Conservation (phyloP, 2,888 invertebrate species). For the Tromatobia lineatoria region DNA sequence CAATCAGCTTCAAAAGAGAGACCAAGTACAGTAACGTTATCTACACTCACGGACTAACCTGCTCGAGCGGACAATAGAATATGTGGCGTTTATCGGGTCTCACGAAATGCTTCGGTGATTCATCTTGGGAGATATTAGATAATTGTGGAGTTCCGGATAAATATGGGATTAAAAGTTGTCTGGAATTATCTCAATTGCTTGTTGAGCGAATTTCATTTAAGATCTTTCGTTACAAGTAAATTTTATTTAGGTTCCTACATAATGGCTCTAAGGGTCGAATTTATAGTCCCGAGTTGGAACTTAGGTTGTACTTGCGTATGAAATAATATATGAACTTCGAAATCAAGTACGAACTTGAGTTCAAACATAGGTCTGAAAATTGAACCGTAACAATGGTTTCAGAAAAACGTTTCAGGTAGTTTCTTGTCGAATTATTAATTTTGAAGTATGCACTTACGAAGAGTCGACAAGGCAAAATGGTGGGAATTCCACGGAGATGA, state of each 20-base stretch:
- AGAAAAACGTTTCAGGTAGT: not conserved
- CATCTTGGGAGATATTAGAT: not conserved
- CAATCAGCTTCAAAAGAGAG: not conserved
- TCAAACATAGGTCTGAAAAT: too few species aligned
- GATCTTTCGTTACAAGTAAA: too few species aligned
- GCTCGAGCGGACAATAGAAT: conserved; percentile 19
- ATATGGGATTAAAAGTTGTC: not conserved
- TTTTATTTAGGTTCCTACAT: too few species aligned
- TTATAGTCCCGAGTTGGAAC: too few species aligned
- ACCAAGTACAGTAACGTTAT: conserved; percentile 21
- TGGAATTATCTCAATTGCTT: not conserved
- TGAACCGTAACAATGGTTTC: not conserved
- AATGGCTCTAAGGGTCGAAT: too few species aligned
- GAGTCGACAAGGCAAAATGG: conserved; percentile 18
- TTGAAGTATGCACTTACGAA: conserved; percentile 14
- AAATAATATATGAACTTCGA: too few species aligned
- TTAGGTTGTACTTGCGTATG: too few species aligned
- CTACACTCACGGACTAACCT: not conserved
- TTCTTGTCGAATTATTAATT: not conserved
- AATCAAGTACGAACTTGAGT: too few species aligned
- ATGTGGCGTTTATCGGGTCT: conserved; percentile 30
- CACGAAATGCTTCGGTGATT: conserved; percentile 27
- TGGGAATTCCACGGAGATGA: conserved; percentile 26
- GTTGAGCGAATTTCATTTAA: too few species aligned
- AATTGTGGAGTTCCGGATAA: not conserved